Evolutionary conservation across 2,113 vertebrate genomes (phyloP), one percentile per base, ranked within the genome.

Genomic region (Larimichthys crocea): DNA sequence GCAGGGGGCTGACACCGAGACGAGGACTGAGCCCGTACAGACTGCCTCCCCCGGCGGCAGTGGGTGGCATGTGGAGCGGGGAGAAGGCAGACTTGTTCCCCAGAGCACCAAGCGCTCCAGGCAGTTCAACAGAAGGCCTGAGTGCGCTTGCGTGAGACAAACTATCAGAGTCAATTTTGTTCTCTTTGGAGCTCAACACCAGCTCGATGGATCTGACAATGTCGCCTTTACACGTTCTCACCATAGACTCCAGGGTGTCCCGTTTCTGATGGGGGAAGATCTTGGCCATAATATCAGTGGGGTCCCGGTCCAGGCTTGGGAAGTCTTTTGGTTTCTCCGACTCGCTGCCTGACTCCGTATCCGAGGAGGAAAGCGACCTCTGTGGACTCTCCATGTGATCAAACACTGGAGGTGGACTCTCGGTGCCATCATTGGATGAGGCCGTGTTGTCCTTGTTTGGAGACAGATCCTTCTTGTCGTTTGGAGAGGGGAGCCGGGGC

Each of bases 141-240:
- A 83, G 92, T 4, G 92, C 76, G 29, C 67, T 42, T 15, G 79
- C 44, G 8, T 86, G 66, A 14, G 91, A 48, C 19, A 79, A 55
- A 11, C 91, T 74, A 3, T 89, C 88, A 20, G 86, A 17, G 66
- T 88, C 92, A 14, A 64, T 55, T 52, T 88, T 92, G 49, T 89
- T 88, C 17, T 96, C 95, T 80, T 93, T 96, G 44, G 95, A 93
- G 73, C 91, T 95, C 60, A 98, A 67, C 4, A 95, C 79, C 71
- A 96, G 90, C 40, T 97, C 96, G 12, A 97, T 97, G 53, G 96
- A 95, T 91, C 95, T 96, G 31, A 97, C 96, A 3, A 97, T 94
- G 90, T 98, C 96, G 2, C 96, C 97, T 62, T 92, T 95, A 92
- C 96, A 96, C 56, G 92, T 91, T 40, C 91, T 94, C 52, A 97